Conservation (phyloP, 1,140 invertebrate genomes). For the Scaptomyza hsui region DNA sequence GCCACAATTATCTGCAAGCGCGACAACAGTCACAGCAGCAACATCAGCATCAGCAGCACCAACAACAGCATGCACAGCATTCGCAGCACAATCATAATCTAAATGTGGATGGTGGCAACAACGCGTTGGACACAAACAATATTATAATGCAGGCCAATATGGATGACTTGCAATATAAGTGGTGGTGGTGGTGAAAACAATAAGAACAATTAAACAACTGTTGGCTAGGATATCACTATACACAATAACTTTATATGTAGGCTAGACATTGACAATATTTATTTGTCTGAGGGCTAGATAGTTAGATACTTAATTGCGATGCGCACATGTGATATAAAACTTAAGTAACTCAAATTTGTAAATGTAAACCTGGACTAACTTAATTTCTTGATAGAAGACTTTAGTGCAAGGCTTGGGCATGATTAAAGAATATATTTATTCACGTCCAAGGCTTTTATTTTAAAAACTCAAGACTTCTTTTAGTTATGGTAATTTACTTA, state of each 20-base stretch:
- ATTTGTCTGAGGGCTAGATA: slow-evolving; percentile 12
- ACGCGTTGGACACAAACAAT: slow-evolving; percentile 65
- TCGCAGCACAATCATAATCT: slow-evolving; percentile 69
- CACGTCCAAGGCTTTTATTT: no score
- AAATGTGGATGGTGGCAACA: slow-evolving; percentile 56
- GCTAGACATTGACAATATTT: slow-evolving; percentile 21
- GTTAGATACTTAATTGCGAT: slow-evolving; percentile 28
- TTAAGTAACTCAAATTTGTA: slow-evolving; percentile 77
- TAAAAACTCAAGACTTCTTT: not conserved
- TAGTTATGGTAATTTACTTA: slow-evolving; percentile 20
- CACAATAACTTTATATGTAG: slow-evolving; percentile 7
- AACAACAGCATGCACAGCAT: slow-evolving; percentile 49
- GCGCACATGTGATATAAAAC: slow-evolving; percentile 68
- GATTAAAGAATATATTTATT: not conserved
- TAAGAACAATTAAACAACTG: slow-evolving; percentile 31
- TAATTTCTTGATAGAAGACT: slow-evolving; percentile 46
- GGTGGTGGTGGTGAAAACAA: slow-evolving; percentile 83
- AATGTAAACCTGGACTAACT: slow-evolving; percentile 37
- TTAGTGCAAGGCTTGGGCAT: slow-evolving; percentile 8
- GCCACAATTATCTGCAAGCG: slow-evolving; percentile 71
- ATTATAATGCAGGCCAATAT: slow-evolving; percentile 83
- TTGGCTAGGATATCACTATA: slow-evolving; percentile 51
- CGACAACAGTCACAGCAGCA: slow-evolving; percentile 37
- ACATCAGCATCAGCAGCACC: slow-evolving; percentile 38
- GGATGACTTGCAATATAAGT: slow-evolving; percentile 83